Evolutionary conservation across 2,797 vertebrate genomes (phyloP).

Genomic region (Coilia nasus): DNA sequence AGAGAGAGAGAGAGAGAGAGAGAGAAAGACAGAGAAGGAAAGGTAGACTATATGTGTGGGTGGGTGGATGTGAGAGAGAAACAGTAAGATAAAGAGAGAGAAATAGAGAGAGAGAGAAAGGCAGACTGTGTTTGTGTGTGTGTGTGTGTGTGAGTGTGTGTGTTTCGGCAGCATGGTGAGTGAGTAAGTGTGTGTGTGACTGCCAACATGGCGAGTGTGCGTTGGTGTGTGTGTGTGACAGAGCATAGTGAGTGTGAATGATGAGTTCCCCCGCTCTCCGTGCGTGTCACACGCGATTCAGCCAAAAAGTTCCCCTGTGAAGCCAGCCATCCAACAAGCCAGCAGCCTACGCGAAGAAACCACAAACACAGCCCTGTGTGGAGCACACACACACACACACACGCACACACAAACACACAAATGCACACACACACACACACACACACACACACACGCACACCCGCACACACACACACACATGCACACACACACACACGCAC

Average conservation of each 20-base stretch:
- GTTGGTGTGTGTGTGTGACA: slow-evolving; percentile 3
- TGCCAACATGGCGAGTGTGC: not conserved
- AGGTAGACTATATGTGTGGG: not conserved
- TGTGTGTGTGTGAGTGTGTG: not conserved
- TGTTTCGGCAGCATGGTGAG: not conserved
- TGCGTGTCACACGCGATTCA: not conserved
- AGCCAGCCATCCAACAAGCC: not conserved
- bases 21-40: too few relatives aligned
- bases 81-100: not conserved
- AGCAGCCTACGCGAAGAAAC: slow-evolving; percentile 54
- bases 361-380: not conserved
- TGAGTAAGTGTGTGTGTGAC: slow-evolving; percentile 28
- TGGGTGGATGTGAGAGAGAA: not conserved
- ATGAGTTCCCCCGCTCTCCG: not conserved
- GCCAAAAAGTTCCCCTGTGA: not conserved
- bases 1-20: too few relatives aligned
- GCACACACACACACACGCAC: not conserved
- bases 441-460: not conserved
- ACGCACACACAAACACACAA: slow-evolving; percentile 26
- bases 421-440: slow-evolving; percentile 28
- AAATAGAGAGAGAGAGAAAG: too few relatives aligned
- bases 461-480: slow-evolving; percentile 21
- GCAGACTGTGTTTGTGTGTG: too few relatives aligned
- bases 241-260: not conserved
- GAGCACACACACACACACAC: not conserved